Evolutionary conservation across 2,797 vertebrate species (phyloP), one percentile per base, ranked within the genome.

Genomic region (Sebastes cheni): DNA sequence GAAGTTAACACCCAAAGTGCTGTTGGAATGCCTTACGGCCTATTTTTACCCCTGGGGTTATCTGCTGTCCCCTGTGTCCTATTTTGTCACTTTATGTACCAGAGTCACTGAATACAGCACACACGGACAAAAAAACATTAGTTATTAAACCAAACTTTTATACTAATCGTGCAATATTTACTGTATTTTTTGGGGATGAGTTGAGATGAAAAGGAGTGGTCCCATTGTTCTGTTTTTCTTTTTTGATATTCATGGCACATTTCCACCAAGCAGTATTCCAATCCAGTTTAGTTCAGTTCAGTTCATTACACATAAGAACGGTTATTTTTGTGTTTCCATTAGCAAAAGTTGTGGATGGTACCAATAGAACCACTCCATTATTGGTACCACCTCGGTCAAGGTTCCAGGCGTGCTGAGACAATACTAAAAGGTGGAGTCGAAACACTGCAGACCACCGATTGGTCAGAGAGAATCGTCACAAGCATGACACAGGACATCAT

Each of bases 21-120:
- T 3, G 6, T 2, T 20, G 65, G 60, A 61, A 70, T 58, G 68
- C 59, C 55, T 66, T 4, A 8, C 0, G 5, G 85, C 25, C 30
- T 25, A 9, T 42, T 70, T 66, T 20, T 25, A 20, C 10, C 67
- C 34, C 75, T 20, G 6, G 54, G 32, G 46, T 67, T 34, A 52
- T 54, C 4, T 14, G 20, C 68, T 62, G 67, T 65, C 65, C 32
- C 52, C n/a, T 67, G 64, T 6, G 18, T 73, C 46, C 59, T 75
- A 61, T 2, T n/a, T 20, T 73, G 36, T 60, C 75, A 64, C 2
- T 14, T 67, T 61, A 77, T 56, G 27, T 64, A 34, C 39, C 42
- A 66, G 34, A 81, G 23, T 32, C 27, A 67, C 42, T 22, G 32
- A 67, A 82, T 71, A 46, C 14, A 67, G 55, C 34, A 79, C n/a